Base-by-base conservation (phyloP, 1,140 invertebrate genomes). In the Chelonus insularis region DNA sequence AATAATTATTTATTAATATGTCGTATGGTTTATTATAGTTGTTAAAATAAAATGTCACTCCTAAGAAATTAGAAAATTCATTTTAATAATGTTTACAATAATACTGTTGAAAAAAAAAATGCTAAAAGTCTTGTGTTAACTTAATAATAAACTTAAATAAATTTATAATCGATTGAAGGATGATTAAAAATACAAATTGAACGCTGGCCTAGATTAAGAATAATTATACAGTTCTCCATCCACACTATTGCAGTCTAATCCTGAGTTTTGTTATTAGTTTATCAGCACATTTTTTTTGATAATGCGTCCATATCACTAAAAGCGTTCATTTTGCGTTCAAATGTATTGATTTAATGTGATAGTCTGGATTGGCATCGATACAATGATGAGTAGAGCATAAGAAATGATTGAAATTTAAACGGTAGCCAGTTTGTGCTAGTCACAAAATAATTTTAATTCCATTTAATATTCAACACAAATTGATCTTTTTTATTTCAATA, bases 361-460 rank as follows among this genome's bases (percentile, higher is more conserved):
- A 39, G 14, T 12, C 37, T 39, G 37, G n/a, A 14, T 12, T 39
- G 14, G 37, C 14, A 5, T 39, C n/a, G 37, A 39, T 39, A 11
- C 11, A n/a, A 39, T 14, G n/a, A 14, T 39, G 37, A 39, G 4
- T 39, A 39, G 11, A 39, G 14, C n/a, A n/a, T 9, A n/a, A n/a
- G 14, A 39, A 12, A 39, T 12, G 6, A n/a, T 39, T 1, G 2
- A 39, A n/a, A 39, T 5, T 3, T 39, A 11, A 25, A 67, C 52
- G 29, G 29, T 60, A 68, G 61, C 64, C 61, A 68, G 66, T 68
- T 68, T 63, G 58, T 65, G 64, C 67, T 66, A 68, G 59, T 68
- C 61, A 48, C 29, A 59, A 63, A 29, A n/a, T n/a, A n/a, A n/a
- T n/a, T 11, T 39, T 39, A n/a, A 4, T 34, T 34, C n/a, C 32